Conservation (phyloP, 2,113 vertebrate species). For the Noctilio leporinus region DNA sequence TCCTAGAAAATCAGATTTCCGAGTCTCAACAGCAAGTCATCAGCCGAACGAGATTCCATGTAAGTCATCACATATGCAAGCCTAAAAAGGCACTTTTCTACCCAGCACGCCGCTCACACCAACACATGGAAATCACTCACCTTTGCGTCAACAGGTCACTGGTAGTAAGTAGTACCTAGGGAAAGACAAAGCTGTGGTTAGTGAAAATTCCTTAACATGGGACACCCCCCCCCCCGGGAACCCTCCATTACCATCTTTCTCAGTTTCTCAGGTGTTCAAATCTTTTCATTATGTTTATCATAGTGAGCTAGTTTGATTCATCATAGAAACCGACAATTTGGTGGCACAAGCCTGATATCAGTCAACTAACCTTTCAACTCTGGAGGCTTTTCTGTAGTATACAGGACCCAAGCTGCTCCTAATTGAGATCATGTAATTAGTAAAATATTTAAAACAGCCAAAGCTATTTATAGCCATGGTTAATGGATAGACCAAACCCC, state of each 20-base stretch:
- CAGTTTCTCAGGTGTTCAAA: conserved; percentile 73
- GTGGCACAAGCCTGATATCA: neutral
- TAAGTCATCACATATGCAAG: conserved; percentile 59
- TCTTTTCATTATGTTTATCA: conserved; percentile 67
- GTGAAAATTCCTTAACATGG: rapidly evolving
- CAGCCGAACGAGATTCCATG: conserved; percentile 93
- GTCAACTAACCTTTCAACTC: conserved; percentile 6
- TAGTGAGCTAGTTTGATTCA: conserved; percentile 78
- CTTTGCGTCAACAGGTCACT: rapidly evolving
- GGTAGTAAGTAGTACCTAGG: neutral
- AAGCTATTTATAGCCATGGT: no score
- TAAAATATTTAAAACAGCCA: neutral
- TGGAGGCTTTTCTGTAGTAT: neutral
- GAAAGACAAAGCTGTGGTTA: rapidly evolving
- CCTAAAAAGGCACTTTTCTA: neutral
- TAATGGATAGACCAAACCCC: neutral
- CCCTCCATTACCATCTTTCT: rapidly evolving
- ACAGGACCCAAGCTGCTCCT: neutral
- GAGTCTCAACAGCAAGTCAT: conserved; percentile 82
- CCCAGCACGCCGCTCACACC: rapidly evolving
- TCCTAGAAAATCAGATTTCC: conserved; percentile 55
- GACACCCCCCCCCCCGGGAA: rapidly evolving
- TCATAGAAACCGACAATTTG: conserved; percentile 66
- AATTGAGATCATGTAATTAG: neutral
- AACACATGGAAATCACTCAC: neutral